These are phyloP conservation scores for Barbus barbus DNA, from an alignment of 2,113 vertebrate species.

Conservation along the genomic window DNA sequence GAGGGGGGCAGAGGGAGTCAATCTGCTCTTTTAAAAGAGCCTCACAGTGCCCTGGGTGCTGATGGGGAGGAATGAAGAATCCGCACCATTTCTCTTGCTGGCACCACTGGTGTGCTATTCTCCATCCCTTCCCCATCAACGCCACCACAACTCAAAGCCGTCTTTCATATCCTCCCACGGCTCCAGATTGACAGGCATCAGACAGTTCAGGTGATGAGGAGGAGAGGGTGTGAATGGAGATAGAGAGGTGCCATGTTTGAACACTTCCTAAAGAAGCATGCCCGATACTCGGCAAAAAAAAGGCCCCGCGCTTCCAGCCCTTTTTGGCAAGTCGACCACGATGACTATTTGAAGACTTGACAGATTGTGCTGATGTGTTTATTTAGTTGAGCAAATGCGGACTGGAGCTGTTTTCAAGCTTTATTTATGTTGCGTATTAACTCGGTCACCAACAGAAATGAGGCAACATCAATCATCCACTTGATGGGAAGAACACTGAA, in stretches of 20 bases:
- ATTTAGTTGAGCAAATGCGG: constrained; percentile 60
- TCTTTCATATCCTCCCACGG: constrained; percentile 61
- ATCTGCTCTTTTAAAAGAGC: constrained; percentile 62
- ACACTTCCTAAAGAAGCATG: constrained; percentile 63
- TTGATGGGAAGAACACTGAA: constrained; percentile 38
- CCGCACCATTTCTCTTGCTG: constrained; percentile 59
- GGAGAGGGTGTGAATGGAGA: constrained; percentile 65
- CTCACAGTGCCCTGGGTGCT: constrained; percentile 53
- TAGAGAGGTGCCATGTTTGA: constrained; percentile 65
- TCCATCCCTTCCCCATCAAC: constrained; percentile 53
- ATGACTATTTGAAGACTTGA: constrained; percentile 64
- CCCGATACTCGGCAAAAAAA: constrained; percentile 55
- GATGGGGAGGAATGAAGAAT: constrained; percentile 51
- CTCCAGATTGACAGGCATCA: constrained; percentile 64
- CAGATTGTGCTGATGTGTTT: constrained; percentile 66
- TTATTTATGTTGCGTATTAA: constrained; percentile 62
- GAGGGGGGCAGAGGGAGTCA: constrained; percentile 62
- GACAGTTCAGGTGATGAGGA: constrained; percentile 67
- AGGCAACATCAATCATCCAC: constrained; percentile 55
- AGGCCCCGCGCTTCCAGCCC: constrained; percentile 28
- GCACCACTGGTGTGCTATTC: constrained; percentile 59
- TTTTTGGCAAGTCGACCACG: constrained; percentile 56
- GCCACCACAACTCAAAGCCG: constrained; percentile 52
- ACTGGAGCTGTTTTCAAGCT: constrained; percentile 58
- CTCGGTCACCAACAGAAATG: constrained; percentile 57